Evolutionary conservation across 1,140 invertebrate species (phyloP).

Genomic region (Rhopalosiphum padi): DNA sequence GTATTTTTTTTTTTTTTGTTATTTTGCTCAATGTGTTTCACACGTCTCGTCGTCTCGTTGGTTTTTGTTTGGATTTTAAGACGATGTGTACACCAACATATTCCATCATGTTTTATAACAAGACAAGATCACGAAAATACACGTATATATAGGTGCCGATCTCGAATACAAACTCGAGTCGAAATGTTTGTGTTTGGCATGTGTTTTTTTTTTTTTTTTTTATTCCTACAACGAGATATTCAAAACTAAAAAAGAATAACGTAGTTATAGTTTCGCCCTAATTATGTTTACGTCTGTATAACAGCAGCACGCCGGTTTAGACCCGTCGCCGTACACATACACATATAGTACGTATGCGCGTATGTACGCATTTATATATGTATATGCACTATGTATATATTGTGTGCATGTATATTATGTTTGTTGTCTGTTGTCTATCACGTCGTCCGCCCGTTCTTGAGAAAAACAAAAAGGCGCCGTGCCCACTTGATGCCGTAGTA

Average conservation of each 20-base stretch:
- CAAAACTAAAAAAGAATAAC: conserved; percentile 5
- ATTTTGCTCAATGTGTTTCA: conserved; percentile 33
- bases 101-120: conserved; percentile 41
- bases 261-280: conserved; percentile 8
- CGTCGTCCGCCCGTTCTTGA: conserved; percentile 20
- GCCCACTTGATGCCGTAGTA: conserved; percentile 25
- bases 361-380: neutral
- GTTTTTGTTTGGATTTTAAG: conserved; percentile 37
- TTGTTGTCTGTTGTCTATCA: conserved; percentile 51
- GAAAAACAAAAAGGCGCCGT: conserved; percentile 47
- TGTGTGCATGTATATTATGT: neutral
- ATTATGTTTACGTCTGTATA: conserved; percentile 43
- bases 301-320: neutral
- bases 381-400: neutral
- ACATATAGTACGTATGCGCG: neutral
- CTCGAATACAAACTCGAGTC: conserved; percentile 3
- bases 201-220: conserved; percentile 42
- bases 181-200: conserved; percentile 54
- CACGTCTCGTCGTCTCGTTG: neutral
- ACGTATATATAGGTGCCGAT: conserved; percentile 33
- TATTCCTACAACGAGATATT: neutral
- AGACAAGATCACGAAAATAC: conserved; percentile 3
- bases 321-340: neutral
- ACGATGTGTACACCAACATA: conserved; percentile 42
- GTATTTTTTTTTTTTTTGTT: neutral